A percentile compares a stretch with the other conserved stretches of the same genome.
Conservation (phyloP, 2,797 vertebrate genomes). For the Anableps anableps region DNA sequence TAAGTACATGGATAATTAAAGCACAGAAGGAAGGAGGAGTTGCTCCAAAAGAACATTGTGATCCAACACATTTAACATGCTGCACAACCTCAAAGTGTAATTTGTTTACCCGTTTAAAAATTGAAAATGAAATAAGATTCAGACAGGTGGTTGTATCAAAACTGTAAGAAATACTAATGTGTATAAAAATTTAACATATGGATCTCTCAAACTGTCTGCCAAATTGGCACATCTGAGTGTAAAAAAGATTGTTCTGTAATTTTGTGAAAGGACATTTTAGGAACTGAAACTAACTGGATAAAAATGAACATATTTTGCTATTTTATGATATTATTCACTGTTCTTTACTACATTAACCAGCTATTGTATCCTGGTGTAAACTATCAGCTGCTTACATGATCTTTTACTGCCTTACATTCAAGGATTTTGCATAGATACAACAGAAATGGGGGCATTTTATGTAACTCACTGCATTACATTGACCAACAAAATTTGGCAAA, state of each 20-base stretch:
- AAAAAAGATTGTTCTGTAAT: neutral
- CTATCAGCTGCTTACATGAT: neutral
- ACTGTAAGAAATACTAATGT: constrained; percentile 1
- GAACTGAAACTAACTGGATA: neutral
- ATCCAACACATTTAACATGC: constrained; percentile 9
- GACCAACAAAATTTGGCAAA: too few species aligned
- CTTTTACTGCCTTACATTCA: neutral
- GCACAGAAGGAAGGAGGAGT: constrained; percentile 19
- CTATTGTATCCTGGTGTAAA: neutral
- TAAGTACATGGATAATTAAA: constrained; percentile 43
- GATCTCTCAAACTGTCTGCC: neutral
- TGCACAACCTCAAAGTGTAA: constrained; percentile 12
- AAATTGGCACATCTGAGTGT: neutral
- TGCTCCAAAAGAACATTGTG: constrained; percentile 9
- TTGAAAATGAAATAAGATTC: neutral
- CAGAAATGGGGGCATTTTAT: neutral
- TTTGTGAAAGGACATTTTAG: neutral
- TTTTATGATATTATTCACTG: neutral
- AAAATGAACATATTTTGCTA: neutral
- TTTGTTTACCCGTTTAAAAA: constrained; percentile 32
- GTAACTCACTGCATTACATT: neutral
- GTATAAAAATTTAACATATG: constrained; percentile 6
- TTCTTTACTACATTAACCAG: neutral
- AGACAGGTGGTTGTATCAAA: neutral
- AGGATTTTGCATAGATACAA: neutral